Evolutionary conservation across 2,888 invertebrate genomes (phyloP).

Genomic region (Tenthredo amoena): DNA sequence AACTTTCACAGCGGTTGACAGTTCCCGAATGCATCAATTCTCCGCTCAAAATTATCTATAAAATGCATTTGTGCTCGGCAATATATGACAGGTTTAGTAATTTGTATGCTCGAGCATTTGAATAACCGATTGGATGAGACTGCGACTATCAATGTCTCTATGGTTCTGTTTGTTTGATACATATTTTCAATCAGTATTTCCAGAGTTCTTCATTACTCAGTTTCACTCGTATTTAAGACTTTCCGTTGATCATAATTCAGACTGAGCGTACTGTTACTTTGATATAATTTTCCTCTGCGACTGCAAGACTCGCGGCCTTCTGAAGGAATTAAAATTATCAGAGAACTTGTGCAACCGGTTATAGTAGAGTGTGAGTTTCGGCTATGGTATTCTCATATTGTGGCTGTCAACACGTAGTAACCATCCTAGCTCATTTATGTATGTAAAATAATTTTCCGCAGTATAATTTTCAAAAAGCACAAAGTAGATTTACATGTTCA

Average conservation of each 20-base stretch:
- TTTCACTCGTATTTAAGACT: not conserved
- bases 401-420: not conserved
- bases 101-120: not conserved
- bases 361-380: not conserved
- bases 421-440: too few species aligned
- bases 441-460: too few species aligned
- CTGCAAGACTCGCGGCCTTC: not conserved
- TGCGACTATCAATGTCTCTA: not conserved
- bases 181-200: not conserved
- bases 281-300: not conserved
- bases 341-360: not conserved
- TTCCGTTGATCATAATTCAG: not conserved
- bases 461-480: too few species aligned
- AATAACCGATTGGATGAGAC: not conserved
- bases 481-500: too few species aligned
- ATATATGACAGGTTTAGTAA: not conserved
- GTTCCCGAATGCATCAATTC: not conserved
- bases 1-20: not conserved
- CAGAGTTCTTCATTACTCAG: not conserved
- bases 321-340: not conserved
- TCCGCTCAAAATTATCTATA: too few species aligned
- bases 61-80: too few species aligned
- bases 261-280: not conserved
- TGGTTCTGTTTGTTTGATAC: not conserved
- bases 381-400: not conserved